Base-by-base conservation (phyloP, 2,797 vertebrate genomes). In the Melanogrammus aeglefinus region DNA sequence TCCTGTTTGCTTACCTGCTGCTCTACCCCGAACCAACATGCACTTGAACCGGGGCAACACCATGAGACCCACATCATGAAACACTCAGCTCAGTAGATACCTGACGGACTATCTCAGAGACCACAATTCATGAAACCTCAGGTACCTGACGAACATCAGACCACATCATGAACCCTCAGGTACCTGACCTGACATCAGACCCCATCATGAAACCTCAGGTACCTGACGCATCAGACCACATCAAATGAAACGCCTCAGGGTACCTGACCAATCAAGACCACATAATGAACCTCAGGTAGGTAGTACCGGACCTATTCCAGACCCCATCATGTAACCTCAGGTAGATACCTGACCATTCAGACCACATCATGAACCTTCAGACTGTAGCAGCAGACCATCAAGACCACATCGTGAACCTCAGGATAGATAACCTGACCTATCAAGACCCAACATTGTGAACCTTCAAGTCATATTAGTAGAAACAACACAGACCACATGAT, bases 31-130 rank as follows among this genome's bases (percentile, higher is more conserved):
- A 95, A 96, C 84, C 92, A 97, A n/a, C 87, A 91, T 99, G 89
- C 95, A 96, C 84, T 92, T 99, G 88, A 99, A 99, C 88, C 92
- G 98, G 92, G 98, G 98, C 76, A 99, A 99, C n/a, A n/a, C 92
- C 98, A 99, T 7, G 98, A 99, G 86, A 98, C 99, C 90, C 94
- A 97, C 87, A 91, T 99, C 75, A 97, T 99, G 96, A 99, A 99
- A 86, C 90, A n/a, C n/a, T 98, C 82, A 96, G 97, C 97, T 97
- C 87, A 81, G 72, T 13, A 38, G 69, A 71, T 27, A 9, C 2
- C n/a, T n/a, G n/a, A 29, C 4, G 16, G 29, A 71, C 51, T 6
- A 63, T 21, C n/a, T 63, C 0, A 44, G 2, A 44, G 41, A 44
- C 41, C 2, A 44, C 41, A 44, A n/a, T n/a, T 44, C 10, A 14